A percentile compares a stretch with the other conserved stretches of the same genome.
phyloP scores from a whole-genome alignment of 2,888 invertebrate species.

The Drosophila siamana region DNA sequence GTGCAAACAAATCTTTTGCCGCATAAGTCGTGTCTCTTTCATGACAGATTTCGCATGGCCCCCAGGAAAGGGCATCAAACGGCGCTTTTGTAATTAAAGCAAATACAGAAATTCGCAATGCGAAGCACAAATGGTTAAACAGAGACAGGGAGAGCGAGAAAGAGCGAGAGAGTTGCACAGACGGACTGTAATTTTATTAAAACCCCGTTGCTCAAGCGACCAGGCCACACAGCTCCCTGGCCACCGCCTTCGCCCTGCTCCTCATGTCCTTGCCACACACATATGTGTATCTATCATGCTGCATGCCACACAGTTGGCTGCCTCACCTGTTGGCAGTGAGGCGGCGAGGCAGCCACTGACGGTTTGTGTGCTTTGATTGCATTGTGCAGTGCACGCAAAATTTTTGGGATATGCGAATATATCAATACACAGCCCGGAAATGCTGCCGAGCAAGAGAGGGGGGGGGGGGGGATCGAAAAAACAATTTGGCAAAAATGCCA shows the following conservation, averaged over 20 bases:
- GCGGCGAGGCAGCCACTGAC: neutral
- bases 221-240: too few relatives aligned
- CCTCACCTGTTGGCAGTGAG: neutral
- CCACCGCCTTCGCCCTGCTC: too few relatives aligned
- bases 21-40: neutral
- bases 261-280: too few relatives aligned
- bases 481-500: constrained; percentile 43
- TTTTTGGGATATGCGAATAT: constrained; percentile 19
- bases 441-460: neutral
- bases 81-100: constrained; percentile 25
- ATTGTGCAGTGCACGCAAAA: constrained; percentile 42
- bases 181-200: constrained; percentile 49
- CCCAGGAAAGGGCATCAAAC: neutral
- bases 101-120: constrained; percentile 43
- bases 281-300: too few relatives aligned
- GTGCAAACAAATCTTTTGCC: neutral
- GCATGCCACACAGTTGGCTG: neutral
- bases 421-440: neutral
- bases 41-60: neutral
- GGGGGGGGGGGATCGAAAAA: constrained; percentile 15
- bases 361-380: constrained; percentile 42
- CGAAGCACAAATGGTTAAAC: constrained; percentile 42
- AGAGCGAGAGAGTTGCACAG: too few relatives aligned
- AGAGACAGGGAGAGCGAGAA: too few relatives aligned
- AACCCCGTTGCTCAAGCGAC: constrained; percentile 18